Conservation (phyloP, 2,113 vertebrate genomes). For the Stomatorhinus ivindoensis region DNA sequence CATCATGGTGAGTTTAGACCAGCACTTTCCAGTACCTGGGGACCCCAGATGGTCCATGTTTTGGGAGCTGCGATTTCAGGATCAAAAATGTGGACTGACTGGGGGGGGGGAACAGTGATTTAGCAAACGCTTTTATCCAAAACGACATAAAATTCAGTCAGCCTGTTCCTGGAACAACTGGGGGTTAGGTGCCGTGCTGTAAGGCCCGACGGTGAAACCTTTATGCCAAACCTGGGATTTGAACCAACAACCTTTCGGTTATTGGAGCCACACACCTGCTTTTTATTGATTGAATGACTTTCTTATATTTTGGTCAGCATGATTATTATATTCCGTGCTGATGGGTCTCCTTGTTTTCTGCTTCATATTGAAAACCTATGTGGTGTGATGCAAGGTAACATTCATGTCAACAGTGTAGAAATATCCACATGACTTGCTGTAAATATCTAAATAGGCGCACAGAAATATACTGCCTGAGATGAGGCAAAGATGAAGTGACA, state of each 20-base stretch:
- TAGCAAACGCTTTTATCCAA: not conserved
- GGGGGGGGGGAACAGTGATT: not conserved
- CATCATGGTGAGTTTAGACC: conserved; percentile 53
- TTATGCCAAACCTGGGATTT: not conserved
- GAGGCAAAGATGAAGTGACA: not conserved
- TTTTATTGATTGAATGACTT: not conserved
- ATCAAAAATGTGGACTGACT: not conserved
- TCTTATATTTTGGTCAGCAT: not conserved
- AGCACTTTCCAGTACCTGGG: not conserved
- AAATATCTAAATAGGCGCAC: not conserved
- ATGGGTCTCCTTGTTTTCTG: not conserved
- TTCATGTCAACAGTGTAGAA: not conserved
- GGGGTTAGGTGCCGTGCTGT: not conserved
- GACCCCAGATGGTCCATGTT: not conserved
- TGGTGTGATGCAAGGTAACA: not conserved
- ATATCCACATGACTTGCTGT: not conserved
- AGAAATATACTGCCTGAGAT: not conserved
- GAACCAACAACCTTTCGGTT: not conserved
- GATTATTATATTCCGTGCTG: not conserved
- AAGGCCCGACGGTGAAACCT: not conserved
- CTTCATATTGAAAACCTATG: not conserved
- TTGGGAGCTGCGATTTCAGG: not conserved
- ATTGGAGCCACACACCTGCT: not conserved
- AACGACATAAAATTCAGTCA: not conserved
- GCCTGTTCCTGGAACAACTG: not conserved